Evolutionary conservation across 2,888 invertebrate species (phyloP), one percentile per base, ranked within the genome.

Genomic region (Lithophane socia): DNA sequence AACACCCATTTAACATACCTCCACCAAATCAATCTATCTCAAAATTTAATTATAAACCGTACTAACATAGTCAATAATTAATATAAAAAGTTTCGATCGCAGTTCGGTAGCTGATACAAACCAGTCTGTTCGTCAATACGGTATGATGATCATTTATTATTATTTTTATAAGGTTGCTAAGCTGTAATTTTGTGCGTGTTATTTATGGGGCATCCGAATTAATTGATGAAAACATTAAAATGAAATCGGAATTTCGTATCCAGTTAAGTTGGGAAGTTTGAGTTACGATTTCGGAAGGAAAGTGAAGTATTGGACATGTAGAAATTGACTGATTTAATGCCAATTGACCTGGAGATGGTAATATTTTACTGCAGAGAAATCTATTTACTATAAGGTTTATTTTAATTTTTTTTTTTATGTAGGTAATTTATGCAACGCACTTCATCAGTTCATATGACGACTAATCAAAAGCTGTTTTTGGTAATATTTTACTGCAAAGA

Each of bases 171-270:
- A 75, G 79, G 61, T 79, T 80, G 66, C 67, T 79, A 81, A 73
- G 67, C 58, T 74, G 73, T 88, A 79, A 83, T 82, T 67, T 79
- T 63, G 60, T 29, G 18, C 24, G 66, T 76, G 63, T 85, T 74
- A 87, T 87, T 88, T 87, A 88, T 88, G 70, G 77, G 37, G 52
- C 67, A 65, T 82, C 52, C 21, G 42, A 77, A 70, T 75, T 87
- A 83, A 87, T 87, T 83, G 87, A 86, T 82, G 77, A 72, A 82
- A 87, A 87, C 80, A 81, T 88, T 82, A 80, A 84, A 80, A 80
- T 76, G 44, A 77, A 84, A 86, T 84, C 65, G 44, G 60, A 52
- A 47, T 76, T 73, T 73, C 24, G 37, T 65, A 47, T n/a, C 24
- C 47, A 37, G n/a, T 21, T 67, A 9, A 21, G 1, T 52, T 52